Conservation (phyloP, 2,888 invertebrate species). For the Callinectes sapidus region DNA sequence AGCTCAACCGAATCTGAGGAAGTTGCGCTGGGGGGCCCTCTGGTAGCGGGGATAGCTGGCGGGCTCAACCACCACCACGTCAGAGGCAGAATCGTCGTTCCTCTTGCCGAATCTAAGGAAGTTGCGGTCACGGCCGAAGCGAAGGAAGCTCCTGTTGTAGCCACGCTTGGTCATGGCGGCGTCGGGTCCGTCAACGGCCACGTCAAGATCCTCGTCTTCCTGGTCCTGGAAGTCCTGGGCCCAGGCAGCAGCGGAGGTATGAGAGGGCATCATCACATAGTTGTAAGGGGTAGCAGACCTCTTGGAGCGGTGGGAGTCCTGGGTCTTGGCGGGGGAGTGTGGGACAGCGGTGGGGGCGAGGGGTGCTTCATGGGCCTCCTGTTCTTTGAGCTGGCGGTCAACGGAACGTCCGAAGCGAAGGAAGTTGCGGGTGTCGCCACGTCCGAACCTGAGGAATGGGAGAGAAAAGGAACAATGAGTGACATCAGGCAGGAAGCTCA, state of each 20-base stretch:
- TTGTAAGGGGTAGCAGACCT: conserved; percentile 22
- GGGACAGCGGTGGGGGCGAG: conserved; percentile 4
- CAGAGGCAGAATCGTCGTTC: background rate
- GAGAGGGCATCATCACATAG: background rate
- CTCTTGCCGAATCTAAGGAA: conserved; percentile 60
- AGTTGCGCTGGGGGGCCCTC: conserved; percentile 51
- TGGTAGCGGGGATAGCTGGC: conserved; percentile 32
- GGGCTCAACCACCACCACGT: conserved; percentile 36
- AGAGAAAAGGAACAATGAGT: background rate
- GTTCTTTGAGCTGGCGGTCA: conserved; percentile 43
- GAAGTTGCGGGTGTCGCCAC: conserved; percentile 42
- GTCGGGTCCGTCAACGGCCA: conserved; percentile 22
- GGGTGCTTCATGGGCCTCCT: conserved; percentile 17
- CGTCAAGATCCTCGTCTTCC: conserved; percentile 5
- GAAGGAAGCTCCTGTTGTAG: conserved; percentile 38
- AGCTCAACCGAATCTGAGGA: conserved; percentile 56
- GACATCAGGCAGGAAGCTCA: background rate
- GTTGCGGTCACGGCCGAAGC: conserved; percentile 55
- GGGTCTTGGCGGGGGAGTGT: conserved; percentile 12
- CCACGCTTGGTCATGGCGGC: conserved; percentile 36
- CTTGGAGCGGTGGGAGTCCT: conserved; percentile 36
- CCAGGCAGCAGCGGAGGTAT: conserved; percentile 23
- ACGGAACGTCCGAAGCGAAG: conserved; percentile 58
- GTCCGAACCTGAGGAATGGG: conserved; percentile 42
- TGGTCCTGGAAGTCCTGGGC: conserved; percentile 22